Conservation (phyloP, 1,140 invertebrate species). For the Eueides isabella region DNA sequence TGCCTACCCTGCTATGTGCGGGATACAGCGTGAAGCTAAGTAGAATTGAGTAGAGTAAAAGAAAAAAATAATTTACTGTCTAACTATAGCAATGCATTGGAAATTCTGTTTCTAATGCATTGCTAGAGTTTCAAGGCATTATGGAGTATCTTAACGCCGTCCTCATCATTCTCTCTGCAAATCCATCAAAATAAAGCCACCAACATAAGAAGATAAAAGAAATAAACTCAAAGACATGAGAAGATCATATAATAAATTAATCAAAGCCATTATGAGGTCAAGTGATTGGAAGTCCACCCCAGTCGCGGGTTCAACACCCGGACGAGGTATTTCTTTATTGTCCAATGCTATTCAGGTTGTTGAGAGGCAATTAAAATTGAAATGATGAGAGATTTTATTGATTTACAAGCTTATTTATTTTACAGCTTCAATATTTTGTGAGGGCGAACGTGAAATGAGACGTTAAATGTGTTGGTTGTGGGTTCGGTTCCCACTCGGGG, state of each 20-base stretch:
- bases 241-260: constrained; percentile 15
- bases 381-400: constrained; percentile 1
- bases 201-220: neutral
- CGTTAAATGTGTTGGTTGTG: no score
- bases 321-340: constrained; percentile 8
- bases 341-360: neutral
- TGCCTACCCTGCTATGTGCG: no score
- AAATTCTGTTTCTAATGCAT: no score
- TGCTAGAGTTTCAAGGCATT: no score
- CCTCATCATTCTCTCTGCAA: no score
- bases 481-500: no score
- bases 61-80: no score
- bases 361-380: constrained; percentile 6
- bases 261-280: constrained; percentile 14
- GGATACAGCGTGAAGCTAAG: no score
- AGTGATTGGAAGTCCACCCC: constrained; percentile 14
- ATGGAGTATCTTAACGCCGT: no score
- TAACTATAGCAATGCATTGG: no score
- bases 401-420: neutral
- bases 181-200: neutral
- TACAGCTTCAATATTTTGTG: neutral
- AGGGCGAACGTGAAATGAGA: neutral
- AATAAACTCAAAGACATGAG: neutral
- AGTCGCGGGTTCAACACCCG: constrained; percentile 16
- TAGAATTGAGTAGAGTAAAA: no score